phyloP scores from a whole-genome alignment of 1,140 invertebrate species.

The Heliothis virescens region DNA sequence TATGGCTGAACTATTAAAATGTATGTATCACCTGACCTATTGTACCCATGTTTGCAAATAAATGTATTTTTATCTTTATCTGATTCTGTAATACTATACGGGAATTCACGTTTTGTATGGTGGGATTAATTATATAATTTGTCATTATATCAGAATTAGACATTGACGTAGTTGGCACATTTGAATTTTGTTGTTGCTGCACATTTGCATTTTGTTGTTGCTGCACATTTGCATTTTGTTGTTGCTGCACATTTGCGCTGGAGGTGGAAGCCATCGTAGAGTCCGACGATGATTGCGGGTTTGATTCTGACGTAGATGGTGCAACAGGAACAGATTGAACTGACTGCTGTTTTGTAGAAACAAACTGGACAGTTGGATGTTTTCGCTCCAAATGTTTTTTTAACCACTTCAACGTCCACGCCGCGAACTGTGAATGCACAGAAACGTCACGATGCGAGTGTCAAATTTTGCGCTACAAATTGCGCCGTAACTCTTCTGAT shows the following conservation, averaged over 20 bases:
- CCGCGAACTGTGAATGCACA: no score
- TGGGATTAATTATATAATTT: conserved; percentile 31
- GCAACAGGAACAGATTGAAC: conserved; percentile 20
- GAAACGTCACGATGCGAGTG: no score
- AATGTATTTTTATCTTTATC: no score
- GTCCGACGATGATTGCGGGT: conserved; percentile 26
- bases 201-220: no score
- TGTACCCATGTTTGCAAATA: no score
- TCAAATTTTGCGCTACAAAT: no score
- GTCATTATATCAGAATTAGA: conserved; percentile 30
- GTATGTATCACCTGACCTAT: no score
- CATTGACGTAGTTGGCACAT: conserved; percentile 24
- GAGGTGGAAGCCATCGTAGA: conserved; percentile 24
- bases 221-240: conserved; percentile 26
- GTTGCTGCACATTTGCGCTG: conserved; percentile 20
- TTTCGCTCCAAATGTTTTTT: conserved; percentile 39
- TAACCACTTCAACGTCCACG: no score
- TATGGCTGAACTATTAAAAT: no score
- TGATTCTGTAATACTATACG: conserved; percentile 18
- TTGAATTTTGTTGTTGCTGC: conserved; percentile 30
- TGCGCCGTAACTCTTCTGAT: no score
- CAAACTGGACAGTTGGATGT: conserved; percentile 33
- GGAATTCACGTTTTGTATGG: conserved; percentile 23
- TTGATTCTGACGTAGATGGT: conserved; percentile 24
- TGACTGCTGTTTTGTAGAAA: conserved; percentile 27